Evolutionary conservation across 2,113 vertebrate species (phyloP), one percentile per base, ranked within the genome.

Genomic region (Psittacara wagleri): DNA sequence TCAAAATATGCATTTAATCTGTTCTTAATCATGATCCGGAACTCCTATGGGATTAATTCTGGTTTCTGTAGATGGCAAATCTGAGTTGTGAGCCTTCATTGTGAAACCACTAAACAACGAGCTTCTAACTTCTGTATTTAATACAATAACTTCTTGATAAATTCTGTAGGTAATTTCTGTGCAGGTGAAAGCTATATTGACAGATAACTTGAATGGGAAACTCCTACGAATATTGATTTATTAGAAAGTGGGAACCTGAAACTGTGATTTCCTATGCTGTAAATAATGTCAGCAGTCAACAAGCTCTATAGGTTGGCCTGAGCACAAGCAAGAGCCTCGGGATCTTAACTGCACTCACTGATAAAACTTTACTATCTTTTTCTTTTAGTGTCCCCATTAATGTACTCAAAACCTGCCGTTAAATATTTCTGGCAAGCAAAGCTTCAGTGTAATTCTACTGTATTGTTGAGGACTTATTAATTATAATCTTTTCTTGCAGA

Each of bases 381-480:
- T 62, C 49, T 66, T 95, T 94, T 88, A 84, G 54, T 95, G 64
- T 97, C 68, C 79, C 95, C 74, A 81, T 95, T 97, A 97, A 94
- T 72, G 73, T 57, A 95, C 62, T 95, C 97, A 62, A 94, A 92
- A 97, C 96, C 78, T 92, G 51, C 72, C 13, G 10, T 93, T 96
- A 95, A 97, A 75, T 96, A 92, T 96, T 94, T 97, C 86, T 97
- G 89, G 92, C 93, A 95, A 97, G 89, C 49, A 73, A 70, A 90
- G 48, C 83, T 96, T 90, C 41, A 37, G 48, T 88, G 41, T 94
- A 96, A 88, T 96, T 97, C 95, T 94, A 92, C 62, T 91, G 51
- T 96, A 95, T 90, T 96, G 86, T 95, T 96, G 95, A 96, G 94
- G 92, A 96, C 96, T 97, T 97, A 97, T 97, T 98, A 96, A 97